Conservation (phyloP, 2,113 vertebrate species). For the Embiotoca jacksoni region DNA sequence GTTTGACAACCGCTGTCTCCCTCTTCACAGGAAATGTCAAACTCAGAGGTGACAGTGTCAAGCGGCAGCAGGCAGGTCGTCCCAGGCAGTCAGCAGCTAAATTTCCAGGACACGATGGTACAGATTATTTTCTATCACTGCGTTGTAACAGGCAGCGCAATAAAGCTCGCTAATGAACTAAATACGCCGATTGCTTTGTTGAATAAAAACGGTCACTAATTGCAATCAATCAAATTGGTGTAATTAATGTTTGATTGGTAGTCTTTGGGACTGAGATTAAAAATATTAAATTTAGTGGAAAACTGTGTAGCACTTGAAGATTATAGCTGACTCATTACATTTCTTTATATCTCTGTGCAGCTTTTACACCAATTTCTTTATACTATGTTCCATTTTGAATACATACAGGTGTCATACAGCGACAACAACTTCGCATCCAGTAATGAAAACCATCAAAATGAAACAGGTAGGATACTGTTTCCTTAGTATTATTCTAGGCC, state of each 20-base stretch:
- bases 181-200: conserved; percentile 25
- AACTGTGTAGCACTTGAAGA: conserved; percentile 1
- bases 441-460: conserved; percentile 81
- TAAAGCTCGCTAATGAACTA: conserved; percentile 30
- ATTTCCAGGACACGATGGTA: conserved; percentile 88
- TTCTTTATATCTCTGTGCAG: neutral
- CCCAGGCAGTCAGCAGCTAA: conserved; percentile 77
- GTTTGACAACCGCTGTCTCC: conserved; percentile 70
- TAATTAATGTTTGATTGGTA: conserved; percentile 18
- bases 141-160: neutral
- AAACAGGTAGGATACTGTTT: conserved; percentile 69
- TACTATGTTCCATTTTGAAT: conserved; percentile 9
- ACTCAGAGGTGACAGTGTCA: conserved; percentile 78
- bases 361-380: neutral
- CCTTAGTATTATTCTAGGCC: neutral
- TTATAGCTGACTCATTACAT: neutral
- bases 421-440: conserved; percentile 61
- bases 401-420: conserved; percentile 70
- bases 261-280: neutral
- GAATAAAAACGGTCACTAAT: conserved; percentile 27
- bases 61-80: conserved; percentile 77
- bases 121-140: neutral
- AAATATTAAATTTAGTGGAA: neutral
- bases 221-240: conserved; percentile 26
- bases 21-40: conserved; percentile 83